These are phyloP conservation scores for Acleris cristana DNA, from an alignment of 2,888 invertebrate genomes.

Conservation along the genomic window DNA sequence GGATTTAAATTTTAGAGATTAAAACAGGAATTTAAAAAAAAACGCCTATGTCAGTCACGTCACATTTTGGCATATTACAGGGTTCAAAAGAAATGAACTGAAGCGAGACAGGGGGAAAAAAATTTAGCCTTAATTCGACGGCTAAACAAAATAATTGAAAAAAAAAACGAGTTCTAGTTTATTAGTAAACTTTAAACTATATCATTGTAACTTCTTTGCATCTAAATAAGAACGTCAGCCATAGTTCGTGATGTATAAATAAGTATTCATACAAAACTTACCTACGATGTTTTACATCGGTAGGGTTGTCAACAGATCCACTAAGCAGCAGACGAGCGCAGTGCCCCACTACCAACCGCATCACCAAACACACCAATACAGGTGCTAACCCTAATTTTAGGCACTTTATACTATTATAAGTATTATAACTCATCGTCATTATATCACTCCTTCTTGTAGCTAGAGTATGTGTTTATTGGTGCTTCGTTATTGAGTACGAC, in stretches of 20 bases:
- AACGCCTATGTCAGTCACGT: too few species aligned
- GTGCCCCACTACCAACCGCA: constrained; percentile 77
- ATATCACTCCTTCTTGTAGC: neutral
- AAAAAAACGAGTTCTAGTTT: too few species aligned
- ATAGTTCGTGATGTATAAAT: neutral
- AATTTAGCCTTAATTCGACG: too few species aligned
- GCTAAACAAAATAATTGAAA: too few species aligned
- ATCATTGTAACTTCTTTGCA: too few species aligned
- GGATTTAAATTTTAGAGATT: too few species aligned
- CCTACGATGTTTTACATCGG: constrained; percentile 32
- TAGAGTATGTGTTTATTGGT: constrained; percentile 6
- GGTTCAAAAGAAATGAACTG: too few species aligned
- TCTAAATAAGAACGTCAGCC: neutral
- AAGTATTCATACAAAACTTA: constrained; percentile 14
- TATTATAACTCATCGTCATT: neutral
- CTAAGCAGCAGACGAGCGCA: constrained; percentile 75
- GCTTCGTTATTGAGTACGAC: neutral
- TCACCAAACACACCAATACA: constrained; percentile 80
- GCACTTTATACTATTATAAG: neutral
- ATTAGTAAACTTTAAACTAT: too few species aligned
- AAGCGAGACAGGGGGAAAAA: too few species aligned
- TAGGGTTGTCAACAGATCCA: constrained; percentile 63
- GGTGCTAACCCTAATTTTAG: constrained; percentile 52
- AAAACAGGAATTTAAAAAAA: too few species aligned
- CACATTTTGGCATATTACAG: too few species aligned